Evolutionary conservation across 2,113 vertebrate species (phyloP), one percentile per base, ranked within the genome.

Genomic region (Nothobranchius kuhntae): DNA sequence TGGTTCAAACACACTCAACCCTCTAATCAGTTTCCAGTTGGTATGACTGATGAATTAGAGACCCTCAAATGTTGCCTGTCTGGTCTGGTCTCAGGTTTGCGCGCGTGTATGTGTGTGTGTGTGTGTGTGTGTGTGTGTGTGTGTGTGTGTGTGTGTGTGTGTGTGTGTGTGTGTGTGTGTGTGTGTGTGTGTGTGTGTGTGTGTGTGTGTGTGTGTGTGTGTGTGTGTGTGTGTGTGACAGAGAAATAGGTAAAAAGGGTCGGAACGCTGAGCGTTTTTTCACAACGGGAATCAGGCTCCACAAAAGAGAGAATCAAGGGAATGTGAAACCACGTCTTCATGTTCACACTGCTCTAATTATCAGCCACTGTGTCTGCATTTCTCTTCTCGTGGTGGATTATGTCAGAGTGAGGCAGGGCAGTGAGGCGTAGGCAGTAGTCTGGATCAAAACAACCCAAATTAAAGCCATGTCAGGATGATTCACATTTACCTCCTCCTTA

Each of bases 11-110:
- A 78, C 44, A 62, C n/a, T 3, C 61, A 78, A 74, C 53, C 78
- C 75, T 83, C 61, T 88, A 88, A 89, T 84, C 36, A 78, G 45
- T 71, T 87, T 90, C 77, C 85, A 76, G 70, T 84, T 59, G 73
- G 75, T 74, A 73, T 44, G 57, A 51, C 57, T 67, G 74, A 82
- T 78, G 57, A 87, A 79, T 87, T 77, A 88, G 36, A 89, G 83
- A 85, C 61, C 68, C 64, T 58, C 26, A 64, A 50, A 83, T 59
- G 53, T 55, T 62, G 57, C 48, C 45, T 81, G 78, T 68, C 84
- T 80, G 35, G 59, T 71, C 68, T 55, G 47, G 59, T 67, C 53
- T 54, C 50, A 15, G 47, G 7, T 26, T 66, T 64, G 63, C 30
- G 3, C 4, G 30, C 2, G 38, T 4, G 21, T 55, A 1, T 2